phyloP scores from a whole-genome alignment of 2,888 invertebrate genomes.

The Epinotia brunnichana region DNA sequence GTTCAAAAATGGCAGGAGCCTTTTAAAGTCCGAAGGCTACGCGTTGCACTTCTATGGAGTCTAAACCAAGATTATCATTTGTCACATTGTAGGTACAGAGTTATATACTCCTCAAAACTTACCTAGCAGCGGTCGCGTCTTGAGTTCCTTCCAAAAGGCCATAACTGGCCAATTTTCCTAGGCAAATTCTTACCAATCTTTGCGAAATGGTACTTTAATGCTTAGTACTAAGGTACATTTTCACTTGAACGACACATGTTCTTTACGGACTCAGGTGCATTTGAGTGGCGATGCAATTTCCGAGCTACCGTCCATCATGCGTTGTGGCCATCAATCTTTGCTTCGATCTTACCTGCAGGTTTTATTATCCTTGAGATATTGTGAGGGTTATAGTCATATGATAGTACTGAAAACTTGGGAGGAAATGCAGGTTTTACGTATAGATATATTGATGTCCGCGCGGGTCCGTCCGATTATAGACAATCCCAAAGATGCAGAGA shows the following conservation, averaged over 20 bases:
- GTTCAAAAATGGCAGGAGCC: too few relatives aligned
- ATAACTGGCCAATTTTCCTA: background rate
- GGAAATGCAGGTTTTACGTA: background rate
- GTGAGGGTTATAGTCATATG: background rate
- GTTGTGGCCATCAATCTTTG: slow-evolving; percentile 60
- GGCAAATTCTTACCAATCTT: background rate
- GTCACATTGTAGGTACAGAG: too few relatives aligned
- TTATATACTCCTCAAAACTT: too few relatives aligned
- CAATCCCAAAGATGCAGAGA: too few relatives aligned
- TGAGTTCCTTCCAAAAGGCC: background rate
- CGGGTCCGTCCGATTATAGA: too few relatives aligned
- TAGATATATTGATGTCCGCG: too few relatives aligned
- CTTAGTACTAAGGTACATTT: background rate
- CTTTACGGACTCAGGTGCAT: slow-evolving; percentile 47
- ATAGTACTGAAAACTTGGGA: background rate
- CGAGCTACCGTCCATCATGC: slow-evolving; percentile 52
- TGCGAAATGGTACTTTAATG: background rate
- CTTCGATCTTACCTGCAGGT: slow-evolving; percentile 25
- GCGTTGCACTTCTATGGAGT: too few relatives aligned
- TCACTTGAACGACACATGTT: background rate
- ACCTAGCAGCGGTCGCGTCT: too few relatives aligned
- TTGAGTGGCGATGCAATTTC: slow-evolving; percentile 61
- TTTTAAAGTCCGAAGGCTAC: too few relatives aligned
- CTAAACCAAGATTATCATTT: too few relatives aligned
- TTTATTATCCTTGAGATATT: slow-evolving; percentile 29